Evolutionary conservation across 1,140 invertebrate genomes (phyloP), one percentile per base, ranked within the genome.

Genomic region (Drosophila pachea): DNA sequence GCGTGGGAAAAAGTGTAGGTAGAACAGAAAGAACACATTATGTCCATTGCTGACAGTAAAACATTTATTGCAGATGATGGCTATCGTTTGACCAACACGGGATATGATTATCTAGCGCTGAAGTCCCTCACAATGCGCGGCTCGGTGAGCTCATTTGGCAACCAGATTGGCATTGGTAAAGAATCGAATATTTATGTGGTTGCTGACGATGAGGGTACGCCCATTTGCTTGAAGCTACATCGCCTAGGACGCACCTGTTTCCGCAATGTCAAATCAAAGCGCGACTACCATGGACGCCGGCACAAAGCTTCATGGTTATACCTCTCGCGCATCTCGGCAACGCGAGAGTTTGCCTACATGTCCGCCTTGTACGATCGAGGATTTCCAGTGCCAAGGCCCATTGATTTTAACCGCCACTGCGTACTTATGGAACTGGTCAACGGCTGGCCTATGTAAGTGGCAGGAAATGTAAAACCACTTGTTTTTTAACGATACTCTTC

Each of bases 281-380:
- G 99, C 38, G 98, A 99, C 90, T 99, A 99, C 91, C 96, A 99
- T 89, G 94, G 96, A 64, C 94, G 97, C 73, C 93, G 98, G 49
- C 94, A 96, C 79, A 94, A 93, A 61, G 94, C 94, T 4, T 99
- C 97, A 0, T 99, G 99, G 98, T 90, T 99, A 0, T 99, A 99
- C 90, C 90, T 99, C n/a, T 98, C 98, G 0, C 91, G 98, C 55
- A 94, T 99, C 69, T 98, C 98, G 2, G 98, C 98, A 0, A 96
- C 96, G 2, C 98, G 98, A 90, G 99, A 99, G 91, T 99, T 97
- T 92, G 96, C 98, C 2, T 99, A 98, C 86, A 97, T 99, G 96
- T 98, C 97, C 89, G 97, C 97, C 0, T 90, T 99, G 31, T 92
- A 97, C 81, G 94, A 98, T 9, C 91, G 96, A 86, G 94, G 93